These are phyloP conservation scores for Geotrypetes seraphini DNA, from an alignment of 2,797 vertebrate species.

Conservation along the genomic window DNA sequence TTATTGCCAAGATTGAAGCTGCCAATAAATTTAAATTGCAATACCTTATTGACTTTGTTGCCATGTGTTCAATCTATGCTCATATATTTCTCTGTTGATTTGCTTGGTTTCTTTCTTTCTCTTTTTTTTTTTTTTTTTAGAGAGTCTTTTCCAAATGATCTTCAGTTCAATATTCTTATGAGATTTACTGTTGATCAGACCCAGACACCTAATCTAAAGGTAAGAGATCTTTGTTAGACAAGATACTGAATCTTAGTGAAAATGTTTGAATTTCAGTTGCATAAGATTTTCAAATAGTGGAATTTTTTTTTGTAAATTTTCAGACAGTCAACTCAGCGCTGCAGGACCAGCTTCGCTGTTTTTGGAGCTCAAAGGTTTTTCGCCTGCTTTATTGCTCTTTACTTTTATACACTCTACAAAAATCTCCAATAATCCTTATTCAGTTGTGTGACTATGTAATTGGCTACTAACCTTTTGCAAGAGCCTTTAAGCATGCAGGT, in stretches of 20 bases:
- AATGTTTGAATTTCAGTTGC: slow-evolving; percentile 15
- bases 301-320: slow-evolving; percentile 64
- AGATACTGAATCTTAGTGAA: slow-evolving; percentile 1
- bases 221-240: slow-evolving; percentile 36
- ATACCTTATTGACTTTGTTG: too few species aligned
- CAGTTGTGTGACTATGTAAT: slow-evolving; percentile 41
- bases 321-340: slow-evolving; percentile 64
- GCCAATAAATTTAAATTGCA: too few species aligned
- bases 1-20: too few species aligned
- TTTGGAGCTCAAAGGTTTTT: slow-evolving; percentile 68
- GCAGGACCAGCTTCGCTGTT: slow-evolving; percentile 64
- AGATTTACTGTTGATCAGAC: slow-evolving; percentile 97
- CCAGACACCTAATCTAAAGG: slow-evolving; percentile 94
- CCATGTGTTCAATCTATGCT: too few species aligned
- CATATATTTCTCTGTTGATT: too few species aligned
- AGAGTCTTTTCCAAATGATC: slow-evolving; percentile 91
- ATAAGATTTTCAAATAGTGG: slow-evolving; percentile 44
- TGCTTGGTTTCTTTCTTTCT: slow-evolving; percentile 17
- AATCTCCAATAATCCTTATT: slow-evolving; percentile 31
- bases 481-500: slow-evolving; percentile 44
- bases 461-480: slow-evolving; percentile 51
- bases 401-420: slow-evolving; percentile 34
- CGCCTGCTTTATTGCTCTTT: slow-evolving; percentile 52
- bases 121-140: slow-evolving; percentile 61
- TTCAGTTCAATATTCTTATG: slow-evolving; percentile 96